phyloP scores from a whole-genome alignment of 2,888 invertebrate species.

The Polydrusus tereticollis region DNA sequence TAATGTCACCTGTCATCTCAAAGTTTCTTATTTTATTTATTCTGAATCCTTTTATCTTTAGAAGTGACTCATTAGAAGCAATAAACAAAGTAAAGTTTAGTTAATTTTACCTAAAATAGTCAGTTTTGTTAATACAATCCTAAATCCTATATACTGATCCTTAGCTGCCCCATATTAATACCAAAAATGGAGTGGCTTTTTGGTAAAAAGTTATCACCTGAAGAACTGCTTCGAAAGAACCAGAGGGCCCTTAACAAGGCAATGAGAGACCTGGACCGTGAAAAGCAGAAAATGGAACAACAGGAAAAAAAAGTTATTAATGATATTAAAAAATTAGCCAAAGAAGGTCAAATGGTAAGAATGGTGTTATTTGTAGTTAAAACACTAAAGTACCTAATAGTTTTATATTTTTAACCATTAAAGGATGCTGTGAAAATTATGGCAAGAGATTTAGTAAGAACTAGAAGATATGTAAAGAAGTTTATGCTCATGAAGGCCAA shows the following conservation, averaged over 20 bases:
- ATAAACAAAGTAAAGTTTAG: background rate
- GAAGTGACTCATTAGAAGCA: slow-evolving; percentile 1
- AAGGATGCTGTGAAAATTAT: slow-evolving; percentile 99
- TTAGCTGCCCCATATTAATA: background rate
- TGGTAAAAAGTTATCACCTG: slow-evolving; percentile 95
- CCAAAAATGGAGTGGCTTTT: slow-evolving; percentile 91
- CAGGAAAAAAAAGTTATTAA: slow-evolving; percentile 98
- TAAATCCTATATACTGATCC: too few species aligned
- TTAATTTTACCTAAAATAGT: background rate
- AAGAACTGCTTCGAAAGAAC: slow-evolving; percentile 98
- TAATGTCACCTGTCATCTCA: too few species aligned
- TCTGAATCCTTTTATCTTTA: slow-evolving; percentile 1
- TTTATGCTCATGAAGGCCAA: slow-evolving; percentile 99
- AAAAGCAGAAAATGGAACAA: slow-evolving; percentile 93
- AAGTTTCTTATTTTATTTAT: too few species aligned
- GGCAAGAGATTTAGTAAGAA: slow-evolving; percentile 98
- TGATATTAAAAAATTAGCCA: slow-evolving; percentile 99
- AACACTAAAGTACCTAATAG: too few species aligned
- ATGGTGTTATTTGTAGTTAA: too few species aligned
- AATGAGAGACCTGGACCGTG: slow-evolving; percentile 96
- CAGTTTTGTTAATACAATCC: too few species aligned
- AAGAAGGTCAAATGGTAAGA: slow-evolving; percentile 97
- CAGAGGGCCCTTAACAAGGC: slow-evolving; percentile 98
- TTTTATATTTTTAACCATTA: background rate
- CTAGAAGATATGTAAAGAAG: slow-evolving; percentile 95